Evolutionary conservation across 2,113 vertebrate species (phyloP).

Genomic region (Rhea americana): DNA sequence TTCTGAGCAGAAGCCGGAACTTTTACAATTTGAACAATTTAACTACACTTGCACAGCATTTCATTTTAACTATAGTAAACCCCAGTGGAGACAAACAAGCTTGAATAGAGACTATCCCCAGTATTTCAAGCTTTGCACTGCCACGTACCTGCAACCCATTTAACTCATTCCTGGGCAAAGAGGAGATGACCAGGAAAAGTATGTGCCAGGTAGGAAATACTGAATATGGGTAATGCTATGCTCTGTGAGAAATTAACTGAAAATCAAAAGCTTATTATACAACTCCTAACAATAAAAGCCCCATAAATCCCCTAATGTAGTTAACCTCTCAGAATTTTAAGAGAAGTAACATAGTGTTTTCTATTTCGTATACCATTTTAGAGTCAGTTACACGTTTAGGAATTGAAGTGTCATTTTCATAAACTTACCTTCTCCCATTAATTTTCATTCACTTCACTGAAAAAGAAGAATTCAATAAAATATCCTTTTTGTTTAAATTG

Average conservation of each 20-base stretch:
- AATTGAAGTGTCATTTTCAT: background rate
- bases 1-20: background rate
- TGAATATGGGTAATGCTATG: background rate
- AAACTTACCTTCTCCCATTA: background rate
- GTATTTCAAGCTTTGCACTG: background rate
- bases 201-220: background rate
- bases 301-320: background rate
- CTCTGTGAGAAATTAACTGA: background rate
- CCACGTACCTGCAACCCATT: background rate
- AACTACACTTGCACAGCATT: background rate
- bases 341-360: background rate
- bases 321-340: background rate
- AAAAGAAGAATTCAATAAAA: background rate
- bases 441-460: background rate
- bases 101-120: fast-evolving
- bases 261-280: background rate
- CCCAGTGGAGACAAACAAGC: fast-evolving
- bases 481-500: background rate
- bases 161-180: background rate
- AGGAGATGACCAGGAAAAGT: background rate
- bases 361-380: background rate
- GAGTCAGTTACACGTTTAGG: background rate
- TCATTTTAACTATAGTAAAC: background rate
- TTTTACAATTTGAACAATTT: no score
- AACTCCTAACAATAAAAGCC: background rate